Evolutionary conservation across 1,140 invertebrate species (phyloP).

Genomic region (Steinernema khuongi): DNA sequence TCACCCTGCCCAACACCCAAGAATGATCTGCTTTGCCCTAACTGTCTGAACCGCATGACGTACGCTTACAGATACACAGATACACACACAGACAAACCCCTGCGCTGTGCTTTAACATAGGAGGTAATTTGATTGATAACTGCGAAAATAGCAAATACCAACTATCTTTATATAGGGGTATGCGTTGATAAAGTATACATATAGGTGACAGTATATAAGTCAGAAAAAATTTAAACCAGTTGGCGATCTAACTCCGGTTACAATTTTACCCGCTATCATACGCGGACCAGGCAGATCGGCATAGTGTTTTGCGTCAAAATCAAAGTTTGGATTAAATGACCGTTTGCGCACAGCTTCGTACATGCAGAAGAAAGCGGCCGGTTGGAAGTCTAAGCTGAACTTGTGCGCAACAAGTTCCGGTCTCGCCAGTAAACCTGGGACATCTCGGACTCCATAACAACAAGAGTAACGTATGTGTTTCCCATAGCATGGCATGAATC

Average conservation of each 20-base stretch:
- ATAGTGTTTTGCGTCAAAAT: not conserved
- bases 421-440: slow-evolving; percentile 19
- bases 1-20: no score
- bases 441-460: slow-evolving; percentile 29
- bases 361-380: slow-evolving; percentile 38
- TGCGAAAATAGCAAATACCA: no score
- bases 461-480: slow-evolving; percentile 22
- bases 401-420: slow-evolving; percentile 33
- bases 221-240: not conserved
- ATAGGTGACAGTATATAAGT: no score
- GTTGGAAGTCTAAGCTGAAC: slow-evolving; percentile 33
- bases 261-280: not conserved
- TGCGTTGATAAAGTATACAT: no score
- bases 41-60: no score
- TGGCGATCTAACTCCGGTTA: not conserved
- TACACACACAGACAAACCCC: no score
- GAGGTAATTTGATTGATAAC: no score
- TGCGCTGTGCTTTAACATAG: no score
- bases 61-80: no score
- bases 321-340: not conserved
- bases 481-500: slow-evolving; percentile 9
- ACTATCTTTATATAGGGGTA: no score
- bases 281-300: not conserved
- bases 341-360: slow-evolving; percentile 16
- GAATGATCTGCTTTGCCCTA: no score